Conservation (phyloP, 2,797 vertebrate species). For the Pteronotus mesoamericanus region DNA sequence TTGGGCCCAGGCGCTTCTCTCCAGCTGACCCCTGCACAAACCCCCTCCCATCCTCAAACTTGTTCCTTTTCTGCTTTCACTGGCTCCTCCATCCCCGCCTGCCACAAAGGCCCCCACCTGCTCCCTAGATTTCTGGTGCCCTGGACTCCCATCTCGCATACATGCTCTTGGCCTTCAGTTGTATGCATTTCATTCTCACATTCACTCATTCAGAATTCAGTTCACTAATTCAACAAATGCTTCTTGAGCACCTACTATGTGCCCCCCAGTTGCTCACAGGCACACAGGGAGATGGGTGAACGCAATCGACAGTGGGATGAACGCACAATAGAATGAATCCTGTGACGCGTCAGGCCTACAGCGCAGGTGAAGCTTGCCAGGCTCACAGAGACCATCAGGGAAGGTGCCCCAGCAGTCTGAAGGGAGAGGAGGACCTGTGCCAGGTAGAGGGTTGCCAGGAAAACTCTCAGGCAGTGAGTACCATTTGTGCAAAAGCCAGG, state of each 20-base stretch:
- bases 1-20: neutral
- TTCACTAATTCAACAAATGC: neutral
- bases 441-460: neutral
- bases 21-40: neutral
- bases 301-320: rapidly evolving
- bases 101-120: neutral
- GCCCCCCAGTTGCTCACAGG: neutral
- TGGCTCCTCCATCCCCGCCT: neutral
- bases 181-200: rapidly evolving
- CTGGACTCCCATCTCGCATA: neutral
- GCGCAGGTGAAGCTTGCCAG: rapidly evolving
- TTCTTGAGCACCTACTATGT: neutral
- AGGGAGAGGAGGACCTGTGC: neutral
- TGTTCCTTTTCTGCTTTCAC: neutral
- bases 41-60: neutral
- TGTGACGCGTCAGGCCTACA: rapidly evolving
- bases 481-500: neutral
- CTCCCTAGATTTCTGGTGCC: neutral
- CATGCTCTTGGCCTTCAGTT: neutral
- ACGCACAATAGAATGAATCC: rapidly evolving
- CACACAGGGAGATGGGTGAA: neutral
- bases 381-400: rapidly evolving
- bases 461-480: rapidly evolving
- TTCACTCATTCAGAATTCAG: neutral
- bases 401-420: neutral